Base-by-base conservation (phyloP, 2,888 invertebrate genomes). In the Cosmopolites sordidus region DNA sequence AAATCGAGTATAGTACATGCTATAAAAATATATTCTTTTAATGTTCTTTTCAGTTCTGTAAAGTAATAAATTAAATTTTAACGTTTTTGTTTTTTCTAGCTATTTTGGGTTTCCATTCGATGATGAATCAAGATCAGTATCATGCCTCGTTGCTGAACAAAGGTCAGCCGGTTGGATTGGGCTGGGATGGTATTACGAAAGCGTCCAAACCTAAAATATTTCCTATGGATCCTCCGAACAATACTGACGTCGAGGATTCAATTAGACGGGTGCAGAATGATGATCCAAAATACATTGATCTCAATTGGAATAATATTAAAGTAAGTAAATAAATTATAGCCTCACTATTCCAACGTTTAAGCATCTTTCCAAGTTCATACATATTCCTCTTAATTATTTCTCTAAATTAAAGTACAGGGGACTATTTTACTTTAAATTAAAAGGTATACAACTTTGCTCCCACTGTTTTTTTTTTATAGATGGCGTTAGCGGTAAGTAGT, bases 91-190 rank as follows among this genome's bases (percentile, higher is more conserved):
- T 47, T 48, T 49, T 77, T 78, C 1, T 77, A 92, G 97, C 96
- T 74, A 95, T 97, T 75, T 83, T 97, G 71, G 99, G 98, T 69
- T 96, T 99, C 83, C 98, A 99, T 79, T 97, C 97, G 59, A 97
- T 99, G 93, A 92, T 99, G 88, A 99, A 97, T 75, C 99, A 99
- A 79, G 96, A 97, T 73, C 99, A 99, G 78, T 99, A 96, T 77
- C 96, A 98, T 78, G 95, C 96, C 56, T 97, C 98, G 37, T 79
- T 94, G 57, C 76, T 92, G 60, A 94, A 93, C 78, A 93, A 93
- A 76, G 92, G 90, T 17, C 91, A 92, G 71, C 91, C 91, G 0
- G 82, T 91, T 56, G 92, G 92, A 41, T 76, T 92, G 66, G 93
- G 92, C 61, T 93, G 92, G 92, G 91, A 92, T 71, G 94, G 95